These are phyloP conservation scores for Clusia tigrina DNA, from an alignment of 2,888 invertebrate species.

Conservation along the genomic window DNA sequence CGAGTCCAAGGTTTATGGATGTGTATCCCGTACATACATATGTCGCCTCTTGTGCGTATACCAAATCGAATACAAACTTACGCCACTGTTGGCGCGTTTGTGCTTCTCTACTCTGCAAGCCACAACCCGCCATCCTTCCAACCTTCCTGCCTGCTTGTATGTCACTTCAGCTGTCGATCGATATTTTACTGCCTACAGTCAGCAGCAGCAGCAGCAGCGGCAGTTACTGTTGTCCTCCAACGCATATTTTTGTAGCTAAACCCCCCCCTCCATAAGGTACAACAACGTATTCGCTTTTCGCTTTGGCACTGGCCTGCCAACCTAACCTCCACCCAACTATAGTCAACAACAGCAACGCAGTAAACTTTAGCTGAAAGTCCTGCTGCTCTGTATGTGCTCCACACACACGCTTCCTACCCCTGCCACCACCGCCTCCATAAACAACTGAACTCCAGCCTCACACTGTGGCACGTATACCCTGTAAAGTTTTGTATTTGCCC, in stretches of 20 bases:
- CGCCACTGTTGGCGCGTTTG: neutral
- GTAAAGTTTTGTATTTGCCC: neutral
- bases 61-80: neutral
- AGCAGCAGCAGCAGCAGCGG: constrained; percentile 24
- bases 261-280: neutral
- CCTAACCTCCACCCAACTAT: neutral
- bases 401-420: too few species aligned
- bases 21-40: too few species aligned
- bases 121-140: constrained; percentile 15
- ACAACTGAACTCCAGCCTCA: neutral
- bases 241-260: constrained; percentile 41
- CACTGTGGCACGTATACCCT: neutral
- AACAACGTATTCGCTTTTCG: neutral
- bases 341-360: neutral
- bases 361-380: neutral
- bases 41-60: too few species aligned
- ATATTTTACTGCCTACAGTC: constrained; percentile 46
- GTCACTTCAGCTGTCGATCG: constrained; percentile 45
- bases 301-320: neutral
- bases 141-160: constrained; percentile 1
- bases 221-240: constrained; percentile 51
- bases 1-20: too few species aligned
- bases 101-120: neutral
- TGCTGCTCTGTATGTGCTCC: neutral
- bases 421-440: too few species aligned